These are phyloP conservation scores for Rhimphoctona megacephalus DNA, from an alignment of 2,888 invertebrate species.

Conservation along the genomic window DNA sequence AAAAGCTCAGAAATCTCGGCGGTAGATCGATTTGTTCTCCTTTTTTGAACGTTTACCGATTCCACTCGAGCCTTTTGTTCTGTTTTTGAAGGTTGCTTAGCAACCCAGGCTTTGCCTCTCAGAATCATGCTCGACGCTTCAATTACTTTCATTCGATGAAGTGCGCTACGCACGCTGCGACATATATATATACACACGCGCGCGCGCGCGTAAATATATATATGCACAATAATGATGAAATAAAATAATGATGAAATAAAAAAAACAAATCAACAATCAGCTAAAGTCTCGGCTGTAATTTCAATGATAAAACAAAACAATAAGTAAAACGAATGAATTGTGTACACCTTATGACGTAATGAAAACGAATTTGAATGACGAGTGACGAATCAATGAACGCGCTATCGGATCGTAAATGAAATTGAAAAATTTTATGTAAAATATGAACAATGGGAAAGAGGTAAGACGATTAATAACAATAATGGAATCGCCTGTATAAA, in stretches of 20 bases:
- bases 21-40: too few relatives aligned
- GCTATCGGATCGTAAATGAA: slow-evolving; percentile 17
- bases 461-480: background rate
- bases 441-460: slow-evolving; percentile 36
- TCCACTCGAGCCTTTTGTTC: too few relatives aligned
- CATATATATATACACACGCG: too few relatives aligned
- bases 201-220: background rate
- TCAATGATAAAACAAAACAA: slow-evolving; percentile 13
- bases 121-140: too few relatives aligned
- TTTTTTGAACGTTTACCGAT: too few relatives aligned
- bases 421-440: slow-evolving; percentile 44
- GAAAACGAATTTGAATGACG: slow-evolving; percentile 21
- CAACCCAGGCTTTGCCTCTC: too few relatives aligned
- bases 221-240: slow-evolving; percentile 29
- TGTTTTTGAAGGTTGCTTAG: too few relatives aligned
- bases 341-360: slow-evolving; percentile 28
- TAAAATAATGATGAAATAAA: slow-evolving; percentile 36
- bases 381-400: slow-evolving; percentile 13
- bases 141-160: too few relatives aligned
- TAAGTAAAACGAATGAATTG: slow-evolving; percentile 2
- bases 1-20: too few relatives aligned
- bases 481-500: slow-evolving; percentile 17
- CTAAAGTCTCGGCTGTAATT: slow-evolving; percentile 35
- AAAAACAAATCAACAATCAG: slow-evolving; percentile 42
- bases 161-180: too few relatives aligned